These are phyloP conservation scores for Corythornis cristatus DNA, from an alignment of 2,113 vertebrate genomes.

Conservation along the genomic window DNA sequence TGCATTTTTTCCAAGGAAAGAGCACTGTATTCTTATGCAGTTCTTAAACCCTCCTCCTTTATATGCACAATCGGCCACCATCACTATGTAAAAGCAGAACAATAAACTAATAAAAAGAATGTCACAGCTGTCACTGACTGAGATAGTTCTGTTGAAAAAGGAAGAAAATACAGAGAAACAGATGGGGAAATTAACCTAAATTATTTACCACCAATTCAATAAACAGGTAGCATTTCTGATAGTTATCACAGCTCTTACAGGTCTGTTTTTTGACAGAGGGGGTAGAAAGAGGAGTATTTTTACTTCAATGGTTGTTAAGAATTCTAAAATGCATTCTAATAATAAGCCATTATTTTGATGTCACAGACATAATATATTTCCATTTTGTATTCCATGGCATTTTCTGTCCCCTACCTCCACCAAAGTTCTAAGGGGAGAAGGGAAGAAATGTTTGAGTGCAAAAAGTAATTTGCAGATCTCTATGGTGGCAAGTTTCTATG, in stretches of 20 bases:
- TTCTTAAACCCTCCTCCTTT: not conserved
- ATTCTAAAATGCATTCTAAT: not conserved
- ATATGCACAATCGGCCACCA: not conserved
- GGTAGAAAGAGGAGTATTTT: not conserved
- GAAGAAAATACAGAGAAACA: not conserved
- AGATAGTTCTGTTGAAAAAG: slow-evolving; percentile 10
- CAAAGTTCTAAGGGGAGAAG: not conserved
- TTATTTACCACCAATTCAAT: not conserved
- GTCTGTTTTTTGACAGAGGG: not conserved
- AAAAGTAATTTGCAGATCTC: not conserved
- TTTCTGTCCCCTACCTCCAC: not conserved
- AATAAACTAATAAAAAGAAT: slow-evolving; percentile 40
- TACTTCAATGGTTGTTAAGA: not conserved
- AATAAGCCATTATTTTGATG: not conserved
- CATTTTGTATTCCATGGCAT: not conserved
- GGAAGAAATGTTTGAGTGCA: not conserved
- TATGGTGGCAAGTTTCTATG: not conserved
- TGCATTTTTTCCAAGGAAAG: not conserved
- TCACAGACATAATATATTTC: not conserved
- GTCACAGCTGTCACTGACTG: slow-evolving; percentile 12
- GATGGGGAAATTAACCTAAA: not conserved
- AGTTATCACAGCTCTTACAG: not conserved
- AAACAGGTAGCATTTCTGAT: not conserved
- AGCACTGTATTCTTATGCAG: not conserved
- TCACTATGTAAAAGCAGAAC: slow-evolving; percentile 10